Evolutionary conservation across 2,797 vertebrate species (phyloP), one percentile per base, ranked within the genome.

Genomic region (Anolis apletophallus): DNA sequence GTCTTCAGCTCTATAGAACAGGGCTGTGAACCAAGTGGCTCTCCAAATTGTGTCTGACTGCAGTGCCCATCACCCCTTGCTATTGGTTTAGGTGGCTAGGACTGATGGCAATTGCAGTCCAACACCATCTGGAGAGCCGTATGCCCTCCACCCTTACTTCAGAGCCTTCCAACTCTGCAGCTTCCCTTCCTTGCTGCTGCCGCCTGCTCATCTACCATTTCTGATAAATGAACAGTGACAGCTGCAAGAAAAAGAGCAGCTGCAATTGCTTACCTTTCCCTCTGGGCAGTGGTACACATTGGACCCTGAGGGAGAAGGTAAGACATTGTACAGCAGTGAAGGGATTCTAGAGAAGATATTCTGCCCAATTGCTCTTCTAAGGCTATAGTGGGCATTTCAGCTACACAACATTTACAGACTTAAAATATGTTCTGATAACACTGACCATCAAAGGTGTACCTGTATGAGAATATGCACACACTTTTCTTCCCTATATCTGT

Each of bases 201-300:
- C 29, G 29, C n/a, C n/a, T 34, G 52, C 34, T 77, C n/a, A 34
- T 4, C 54, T 55, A n/a, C 29, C 55, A 17, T 77, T 34, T 77
- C n/a, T 77, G 75, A 77, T 34, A 17, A 77, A 77, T 77, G 32
- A 77, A 11, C 75, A 77, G 54, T 55, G 54, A 57, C 75, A 77
- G 75, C n/a, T 34, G 9, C 10, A 57, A 54, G n/a, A 9, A 54
- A 34, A 57, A 55, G n/a, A 77, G n/a, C 54, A 57, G 50, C 54
- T 23, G 75, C 54, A 14, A 34, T 29, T 10, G 8, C 54, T 77
- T 52, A 50, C 12, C 40, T 50, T 26, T 77, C 75, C 75, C 54
- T 32, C 52, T 77, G 75, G 52, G 17, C 54, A 55, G n/a, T 10
- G 1, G 9, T 34, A 17, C 32, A 8, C 55, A 34, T 50, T n/a